Evolutionary conservation across 2,888 invertebrate genomes (phyloP), one percentile per base, ranked within the genome.

Genomic region (Tinea pellionella): DNA sequence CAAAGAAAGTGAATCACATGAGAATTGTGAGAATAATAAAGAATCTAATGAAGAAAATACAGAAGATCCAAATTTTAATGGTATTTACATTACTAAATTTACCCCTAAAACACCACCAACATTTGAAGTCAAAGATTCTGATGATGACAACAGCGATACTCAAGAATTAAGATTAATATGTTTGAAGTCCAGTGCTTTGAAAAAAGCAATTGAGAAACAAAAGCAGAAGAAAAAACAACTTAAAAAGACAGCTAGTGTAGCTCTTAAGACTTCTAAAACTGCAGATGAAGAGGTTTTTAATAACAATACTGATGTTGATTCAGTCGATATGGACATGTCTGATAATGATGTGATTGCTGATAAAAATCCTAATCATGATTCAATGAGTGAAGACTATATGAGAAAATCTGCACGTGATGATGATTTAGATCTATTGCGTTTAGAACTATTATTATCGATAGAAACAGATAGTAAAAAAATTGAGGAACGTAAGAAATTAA

Each of bases 111-210:
- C 61, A 61, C 61, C 62, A 30, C 60, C 64, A 63, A 62, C 67
- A 60, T 32, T 55, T 59, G 60, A 62, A 41, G 60, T 63, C 59
- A 61, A 61, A 62, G 68, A 68, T 24, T 80, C 81, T 56, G 88
- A 89, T 62, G 89, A 89, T 63, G 88, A 88, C 66, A 90, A 91
- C 64, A 89, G 88, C 69, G 92, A 92, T 67, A 89, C 91, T 63
- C 77, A 89, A 59, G 88, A 91, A 65, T 74, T 92, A 57, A 80
- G 92, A 64, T 74, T 91, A 65, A 91, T 90, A 64, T 92, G 92
- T 60, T 75, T 92, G n/a, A 90, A 89, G 65, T 92, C 92, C n/a
- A 90, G 92, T 6, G 77, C 92, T 51, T 67, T 92, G 47, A 92
- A 92, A 66, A 92, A 92, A 73, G 90, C 89, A 61, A 86, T 89